Conservation (phyloP, 2,113 vertebrate species). For the Pluvianellus socialis region DNA sequence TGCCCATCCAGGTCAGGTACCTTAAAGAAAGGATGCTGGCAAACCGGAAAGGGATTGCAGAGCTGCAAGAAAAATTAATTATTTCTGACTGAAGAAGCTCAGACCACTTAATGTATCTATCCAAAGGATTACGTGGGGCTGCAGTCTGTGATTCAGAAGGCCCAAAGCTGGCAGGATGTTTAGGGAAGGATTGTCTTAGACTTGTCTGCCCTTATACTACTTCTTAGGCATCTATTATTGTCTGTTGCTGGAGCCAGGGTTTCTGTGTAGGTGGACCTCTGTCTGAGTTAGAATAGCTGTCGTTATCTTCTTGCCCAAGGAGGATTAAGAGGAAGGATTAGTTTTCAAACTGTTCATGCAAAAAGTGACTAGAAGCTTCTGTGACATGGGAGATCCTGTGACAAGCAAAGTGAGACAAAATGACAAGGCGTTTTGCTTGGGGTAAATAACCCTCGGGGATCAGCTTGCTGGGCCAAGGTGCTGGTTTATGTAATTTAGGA, state of each 20-base stretch:
- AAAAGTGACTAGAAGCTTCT: background rate
- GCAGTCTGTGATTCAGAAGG: background rate
- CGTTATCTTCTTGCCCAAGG: constrained; percentile 37
- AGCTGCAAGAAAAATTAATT: background rate
- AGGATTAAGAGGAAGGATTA: constrained; percentile 35
- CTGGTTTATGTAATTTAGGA: background rate
- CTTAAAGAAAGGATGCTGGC: background rate
- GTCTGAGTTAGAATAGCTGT: constrained; percentile 25
- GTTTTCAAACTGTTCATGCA: background rate
- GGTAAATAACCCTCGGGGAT: background rate
- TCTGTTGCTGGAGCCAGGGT: background rate
- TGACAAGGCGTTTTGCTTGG: background rate
- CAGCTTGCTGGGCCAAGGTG: background rate
- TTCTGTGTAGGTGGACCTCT: constrained; percentile 34
- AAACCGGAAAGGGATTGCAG: background rate
- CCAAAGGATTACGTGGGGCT: background rate
- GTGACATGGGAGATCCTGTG: background rate
- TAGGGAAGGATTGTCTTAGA: background rate
- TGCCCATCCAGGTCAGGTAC: background rate
- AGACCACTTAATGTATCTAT: background rate
- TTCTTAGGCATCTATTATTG: constrained; percentile 10
- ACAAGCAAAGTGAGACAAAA: background rate
- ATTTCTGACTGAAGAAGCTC: background rate
- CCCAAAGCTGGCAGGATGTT: background rate
- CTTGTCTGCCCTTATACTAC: background rate